phyloP scores from a whole-genome alignment of 2,888 invertebrate species.

The Drosophila prostipennis region DNA sequence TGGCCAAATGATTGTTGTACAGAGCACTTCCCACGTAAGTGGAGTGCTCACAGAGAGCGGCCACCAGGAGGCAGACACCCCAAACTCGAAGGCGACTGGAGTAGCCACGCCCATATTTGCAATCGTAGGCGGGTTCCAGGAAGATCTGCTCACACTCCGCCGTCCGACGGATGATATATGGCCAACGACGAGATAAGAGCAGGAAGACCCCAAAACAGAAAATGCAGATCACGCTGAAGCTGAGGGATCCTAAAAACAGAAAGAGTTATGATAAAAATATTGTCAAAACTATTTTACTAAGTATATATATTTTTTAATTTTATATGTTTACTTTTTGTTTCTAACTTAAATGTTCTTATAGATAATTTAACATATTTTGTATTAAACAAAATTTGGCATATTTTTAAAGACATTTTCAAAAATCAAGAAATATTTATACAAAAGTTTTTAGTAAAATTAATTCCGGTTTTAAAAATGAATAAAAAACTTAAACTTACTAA shows the following conservation, averaged over 20 bases:
- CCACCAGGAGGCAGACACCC: conserved; percentile 70
- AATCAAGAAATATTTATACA: no score
- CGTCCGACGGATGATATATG: conserved; percentile 74
- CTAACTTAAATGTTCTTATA: background rate
- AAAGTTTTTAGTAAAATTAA: no score
- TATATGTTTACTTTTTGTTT: no score
- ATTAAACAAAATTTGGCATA: no score
- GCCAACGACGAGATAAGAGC: conserved; percentile 80
- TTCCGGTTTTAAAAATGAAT: no score
- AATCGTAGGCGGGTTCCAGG: conserved; percentile 71
- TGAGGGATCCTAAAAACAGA: conserved; percentile 68
- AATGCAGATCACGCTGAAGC: conserved; percentile 79
- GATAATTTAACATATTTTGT: no score
- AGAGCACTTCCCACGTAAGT: conserved; percentile 72
- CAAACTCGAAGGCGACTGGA: conserved; percentile 68
- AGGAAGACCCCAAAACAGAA: conserved; percentile 71
- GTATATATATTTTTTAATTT: background rate
- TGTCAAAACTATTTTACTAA: background rate
- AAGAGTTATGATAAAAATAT: no score
- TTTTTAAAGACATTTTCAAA: no score
- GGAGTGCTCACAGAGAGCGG: conserved; percentile 70
- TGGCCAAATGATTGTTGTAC: conserved; percentile 76
- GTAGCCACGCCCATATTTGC: conserved; percentile 56
- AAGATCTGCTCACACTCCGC: conserved; percentile 76
- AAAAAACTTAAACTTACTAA: no score